Evolutionary conservation across 2,113 vertebrate genomes (phyloP), one percentile per base, ranked within the genome.

Genomic region (Tiliqua scincoides): DNA sequence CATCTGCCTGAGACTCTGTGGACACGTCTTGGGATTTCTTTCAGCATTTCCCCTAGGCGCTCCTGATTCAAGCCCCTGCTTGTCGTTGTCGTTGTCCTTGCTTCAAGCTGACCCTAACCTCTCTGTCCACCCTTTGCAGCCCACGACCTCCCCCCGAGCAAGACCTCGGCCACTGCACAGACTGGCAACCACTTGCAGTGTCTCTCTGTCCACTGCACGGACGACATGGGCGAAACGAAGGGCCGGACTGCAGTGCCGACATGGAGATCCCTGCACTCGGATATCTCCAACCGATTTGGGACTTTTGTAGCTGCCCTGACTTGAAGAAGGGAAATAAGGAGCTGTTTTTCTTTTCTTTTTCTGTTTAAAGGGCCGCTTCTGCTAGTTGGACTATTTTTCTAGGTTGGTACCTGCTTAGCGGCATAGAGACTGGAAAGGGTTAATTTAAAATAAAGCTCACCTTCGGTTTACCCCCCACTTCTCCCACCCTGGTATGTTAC

Each of bases 221-320:
- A 99, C 48, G 98, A 98, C 91, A 96, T 99, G 95, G 97, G 97
- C 30, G 98, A 99, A 80, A 95, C 97, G 88, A 99, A 99, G 95
- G 97, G 97, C 94, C 97, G 98, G 89, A 97, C 97, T 86, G 97
- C 98, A 0, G 98, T 99, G 94, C 98, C 98, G 62, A 97, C 98
- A 74, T 99, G 98, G 98, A 97, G 98, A 94, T 99, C 98, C 57
- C 98, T 99, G 94, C 98, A 99, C 96, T 99, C 98, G 2, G 98
- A 99, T 94, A 99, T 99, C 96, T 99, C 98, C 95, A 99, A 99
- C 97, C 97, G 98, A 91, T 99, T 99, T 32, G 98, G 98, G 95
- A 99, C 98, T 35, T 99, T 99, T 27, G 98, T 99, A 96, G 98
- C 98, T 0, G 98, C 98, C 91, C 97, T 99, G 91, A 99, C 98